Conservation (phyloP, 2,797 vertebrate genomes). For the Cyprinella venusta region DNA sequence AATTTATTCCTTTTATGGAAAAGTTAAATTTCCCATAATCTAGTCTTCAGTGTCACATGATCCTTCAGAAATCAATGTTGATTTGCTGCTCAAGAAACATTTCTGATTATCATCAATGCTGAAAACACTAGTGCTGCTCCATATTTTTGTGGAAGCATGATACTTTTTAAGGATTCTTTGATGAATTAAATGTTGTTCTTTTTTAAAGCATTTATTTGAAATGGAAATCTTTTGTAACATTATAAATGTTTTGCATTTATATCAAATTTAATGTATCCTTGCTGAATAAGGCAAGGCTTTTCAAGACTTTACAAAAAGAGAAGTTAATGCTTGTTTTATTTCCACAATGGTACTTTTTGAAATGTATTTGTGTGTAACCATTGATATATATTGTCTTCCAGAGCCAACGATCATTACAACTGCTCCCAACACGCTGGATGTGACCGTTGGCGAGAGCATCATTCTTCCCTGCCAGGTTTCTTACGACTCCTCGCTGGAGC, state of each 20-base stretch:
- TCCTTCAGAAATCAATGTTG: conserved; percentile 3
- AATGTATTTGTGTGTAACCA: not conserved
- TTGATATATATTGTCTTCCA: conserved; percentile 67
- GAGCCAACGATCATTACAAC: conserved; percentile 91
- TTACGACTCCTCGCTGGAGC: conserved; percentile 91
- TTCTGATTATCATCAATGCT: not conserved
- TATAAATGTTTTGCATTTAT: not conserved
- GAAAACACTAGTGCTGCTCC: not conserved
- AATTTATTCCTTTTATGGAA: not conserved
- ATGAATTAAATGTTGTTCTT: not conserved
- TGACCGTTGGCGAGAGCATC: conserved; percentile 94
- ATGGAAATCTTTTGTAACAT: not conserved
- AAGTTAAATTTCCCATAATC: not conserved
- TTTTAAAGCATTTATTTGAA: not conserved
- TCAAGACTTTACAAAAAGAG: not conserved
- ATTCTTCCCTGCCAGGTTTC: conserved; percentile 95
- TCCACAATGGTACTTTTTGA: conserved; percentile 2
- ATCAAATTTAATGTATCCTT: not conserved
- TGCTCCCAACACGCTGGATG: conserved; percentile 88
- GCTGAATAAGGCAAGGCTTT: not conserved
- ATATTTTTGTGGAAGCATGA: not conserved
- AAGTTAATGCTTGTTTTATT: not conserved
- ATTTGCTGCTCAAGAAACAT: not conserved
- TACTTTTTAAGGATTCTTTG: not conserved
- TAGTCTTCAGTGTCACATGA: not conserved